Base-by-base conservation (phyloP, 2,113 vertebrate genomes). In the Brachypodius melanocephalos region DNA sequence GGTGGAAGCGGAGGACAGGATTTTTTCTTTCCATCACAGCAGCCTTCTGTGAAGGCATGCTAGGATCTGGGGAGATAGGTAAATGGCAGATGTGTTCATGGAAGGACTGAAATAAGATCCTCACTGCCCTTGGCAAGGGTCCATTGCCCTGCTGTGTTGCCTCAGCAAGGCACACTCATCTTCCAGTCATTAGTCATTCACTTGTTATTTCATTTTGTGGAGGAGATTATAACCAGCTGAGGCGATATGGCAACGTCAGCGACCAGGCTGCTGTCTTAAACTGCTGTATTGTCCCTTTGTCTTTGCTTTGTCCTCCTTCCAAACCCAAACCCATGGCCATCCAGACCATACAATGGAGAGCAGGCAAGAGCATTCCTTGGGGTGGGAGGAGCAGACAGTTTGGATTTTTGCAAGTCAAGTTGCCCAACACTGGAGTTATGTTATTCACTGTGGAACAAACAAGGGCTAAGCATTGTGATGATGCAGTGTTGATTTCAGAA, bases 181-280 rank as follows among this genome's bases (percentile, higher is more conserved):
- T 92, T 92, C 86, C 52, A 95, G 73, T 93, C 34, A 24, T 92
- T 93, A 93, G 66, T 85, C 71, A 78, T 71, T 63, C 0, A 1
- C 22, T 85, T 86, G 85, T 80, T 92, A 76, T 58, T 97, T 92
- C 14, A 42, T 84, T 89, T 90, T 85, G 45, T 88, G 54, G 62
- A 67, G 93, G 72, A 78, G 81, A 93, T 85, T 89, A 36, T 87
- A 95, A 94, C 89, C 89, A 94, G 63, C 88, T 88, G 72, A 89
- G 45, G 69, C 36, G 43, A 91, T 38, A 92, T 31, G 65, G 67
- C 80, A 62, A 26, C 3, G 7, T 29, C 61, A 83, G 61, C 75
- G 73, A 55, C 25, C 8, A 20, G 73, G 45, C 66, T 91, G 57
- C 69, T 63, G 38, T 85, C 42, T 52, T 69, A 42, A 42, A 79